Conservation (phyloP, 2,113 vertebrate genomes). For the Brachyhypopomus gauderio region DNA sequence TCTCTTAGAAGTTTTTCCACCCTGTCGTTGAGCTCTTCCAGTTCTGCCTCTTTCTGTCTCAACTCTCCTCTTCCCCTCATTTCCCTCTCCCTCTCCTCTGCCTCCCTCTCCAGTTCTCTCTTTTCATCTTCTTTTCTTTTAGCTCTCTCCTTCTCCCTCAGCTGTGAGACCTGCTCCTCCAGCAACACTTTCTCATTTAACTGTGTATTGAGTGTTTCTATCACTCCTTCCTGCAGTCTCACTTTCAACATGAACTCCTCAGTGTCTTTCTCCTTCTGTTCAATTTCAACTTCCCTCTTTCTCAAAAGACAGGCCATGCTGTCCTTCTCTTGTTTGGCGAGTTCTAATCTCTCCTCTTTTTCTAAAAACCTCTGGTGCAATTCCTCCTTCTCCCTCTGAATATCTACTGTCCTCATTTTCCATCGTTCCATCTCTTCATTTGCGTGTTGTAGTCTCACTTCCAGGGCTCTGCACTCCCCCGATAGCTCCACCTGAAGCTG, state of each 20-base stretch:
- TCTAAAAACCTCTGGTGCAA: conserved; percentile 33
- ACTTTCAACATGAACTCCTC: conserved; percentile 20
- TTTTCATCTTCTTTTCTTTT: conserved; percentile 30
- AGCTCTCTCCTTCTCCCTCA: conserved; percentile 58
- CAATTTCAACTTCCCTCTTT: conserved; percentile 31
- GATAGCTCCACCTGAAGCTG: conserved; percentile 12
- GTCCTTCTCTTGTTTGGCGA: conserved; percentile 11
- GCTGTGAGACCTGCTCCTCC: conserved; percentile 55
- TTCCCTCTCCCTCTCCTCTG: conserved; percentile 22
- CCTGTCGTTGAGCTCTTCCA: conserved; percentile 48
- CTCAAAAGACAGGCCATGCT: conserved; percentile 32
- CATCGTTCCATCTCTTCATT: conserved; percentile 48
- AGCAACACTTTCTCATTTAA: conserved; percentile 12
- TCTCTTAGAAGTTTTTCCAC: conserved; percentile 48
- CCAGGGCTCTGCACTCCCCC: conserved; percentile 33
- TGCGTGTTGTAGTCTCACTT: conserved; percentile 41
- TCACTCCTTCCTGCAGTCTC: conserved; percentile 27
- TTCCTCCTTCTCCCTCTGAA: conserved; percentile 41
- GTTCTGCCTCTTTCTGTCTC: conserved; percentile 34
- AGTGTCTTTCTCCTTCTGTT: conserved; percentile 11
- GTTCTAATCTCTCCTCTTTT: conserved; percentile 19
- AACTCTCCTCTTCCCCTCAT: conserved; percentile 17
- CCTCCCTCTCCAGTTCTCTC: conserved; percentile 42
- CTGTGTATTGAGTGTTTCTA: conserved; percentile 61
- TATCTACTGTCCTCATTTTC: conserved; percentile 38